Evolutionary conservation across 2,113 vertebrate species (phyloP), one percentile per base, ranked within the genome.

Genomic region (Laticauda laticaudata): DNA sequence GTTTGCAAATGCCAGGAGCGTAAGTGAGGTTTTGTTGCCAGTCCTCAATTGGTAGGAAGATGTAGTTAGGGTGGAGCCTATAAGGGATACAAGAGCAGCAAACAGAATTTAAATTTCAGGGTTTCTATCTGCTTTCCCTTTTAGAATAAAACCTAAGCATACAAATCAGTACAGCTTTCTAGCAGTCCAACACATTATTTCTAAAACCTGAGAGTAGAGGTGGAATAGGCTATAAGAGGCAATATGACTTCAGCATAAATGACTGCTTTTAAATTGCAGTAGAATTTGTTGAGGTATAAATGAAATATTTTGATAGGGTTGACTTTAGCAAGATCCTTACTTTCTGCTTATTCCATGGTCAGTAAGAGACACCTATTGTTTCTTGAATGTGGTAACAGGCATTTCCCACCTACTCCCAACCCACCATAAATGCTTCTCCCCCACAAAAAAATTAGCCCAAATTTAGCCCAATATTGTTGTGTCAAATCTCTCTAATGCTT

Each of bases 1-100:
- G 59, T 64, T 81, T 93, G 86, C 69, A 91, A 87, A 86, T 56
- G 92, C 92, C 26, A 93, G 56, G 75, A 93, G 75, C 88, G 59
- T n/a, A 93, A 51, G 43, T 57, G 43, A 26, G 34, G 15, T 81
- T 45, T 23, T 90, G 43, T 48, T 92, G 88, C 61, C 54, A 87
- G 53, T 87, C 88, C 45, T 61, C 56, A 89, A 87, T 64, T 93
- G 92, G 75, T 89, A 61, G 55, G 56, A 86, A 57, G 88, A 53
- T 64, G 75, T 87, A 53, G 56, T 53, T 51, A 87, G 56, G 45
- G 14, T 61, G 54, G 61, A 89, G 8, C 61, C 15, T 81, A 26
- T 34, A n/a, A 89, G 51, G 59, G 56, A 51, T 64, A 57, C 15
- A 88, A 53, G 43, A 69, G 20, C 43, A 39, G 10, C 43, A 61